phyloP scores from a whole-genome alignment of 2,113 vertebrate species.

The Dicentrarchus labrax region DNA sequence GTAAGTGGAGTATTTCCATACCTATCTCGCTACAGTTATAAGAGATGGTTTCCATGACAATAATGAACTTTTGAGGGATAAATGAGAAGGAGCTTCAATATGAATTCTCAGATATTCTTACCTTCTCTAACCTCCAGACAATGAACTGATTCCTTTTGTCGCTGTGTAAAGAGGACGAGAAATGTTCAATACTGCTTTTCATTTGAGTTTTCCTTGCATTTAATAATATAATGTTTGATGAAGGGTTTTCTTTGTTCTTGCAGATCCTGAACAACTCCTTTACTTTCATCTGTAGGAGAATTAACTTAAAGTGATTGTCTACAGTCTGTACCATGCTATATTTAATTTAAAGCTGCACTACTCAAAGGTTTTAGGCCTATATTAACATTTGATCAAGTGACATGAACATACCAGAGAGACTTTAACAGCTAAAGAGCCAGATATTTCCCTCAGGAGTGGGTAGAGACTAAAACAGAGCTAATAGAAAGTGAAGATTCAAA shows the following conservation, averaged over 20 bases:
- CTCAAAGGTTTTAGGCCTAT: conserved; percentile 7
- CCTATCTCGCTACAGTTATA: conserved; percentile 21
- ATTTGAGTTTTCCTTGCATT: conserved; percentile 10
- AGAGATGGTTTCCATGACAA: conserved; percentile 75
- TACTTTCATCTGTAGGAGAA: not conserved
- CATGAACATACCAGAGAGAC: no score
- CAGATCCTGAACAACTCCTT: not conserved
- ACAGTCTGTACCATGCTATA: not conserved
- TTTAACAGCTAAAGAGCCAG: not conserved
- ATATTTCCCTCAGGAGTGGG: no score
- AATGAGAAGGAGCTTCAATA: conserved; percentile 48
- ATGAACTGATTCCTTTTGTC: conserved; percentile 52
- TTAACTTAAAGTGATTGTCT: not conserved
- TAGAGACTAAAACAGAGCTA: not conserved
- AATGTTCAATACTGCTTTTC: conserved; percentile 47
- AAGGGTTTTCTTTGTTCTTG: not conserved
- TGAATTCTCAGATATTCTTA: conserved; percentile 22
- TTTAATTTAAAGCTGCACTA: not conserved
- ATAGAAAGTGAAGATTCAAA: not conserved
- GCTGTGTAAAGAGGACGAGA: conserved; percentile 51
- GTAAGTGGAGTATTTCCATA: conserved; percentile 46
- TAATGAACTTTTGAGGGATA: conserved; percentile 56
- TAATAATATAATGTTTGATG: not conserved
- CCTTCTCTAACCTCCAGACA: conserved; percentile 10
- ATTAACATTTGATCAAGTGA: not conserved